Base-by-base conservation (phyloP, 1,140 invertebrate species). In the Glossosoma conforme region DNA sequence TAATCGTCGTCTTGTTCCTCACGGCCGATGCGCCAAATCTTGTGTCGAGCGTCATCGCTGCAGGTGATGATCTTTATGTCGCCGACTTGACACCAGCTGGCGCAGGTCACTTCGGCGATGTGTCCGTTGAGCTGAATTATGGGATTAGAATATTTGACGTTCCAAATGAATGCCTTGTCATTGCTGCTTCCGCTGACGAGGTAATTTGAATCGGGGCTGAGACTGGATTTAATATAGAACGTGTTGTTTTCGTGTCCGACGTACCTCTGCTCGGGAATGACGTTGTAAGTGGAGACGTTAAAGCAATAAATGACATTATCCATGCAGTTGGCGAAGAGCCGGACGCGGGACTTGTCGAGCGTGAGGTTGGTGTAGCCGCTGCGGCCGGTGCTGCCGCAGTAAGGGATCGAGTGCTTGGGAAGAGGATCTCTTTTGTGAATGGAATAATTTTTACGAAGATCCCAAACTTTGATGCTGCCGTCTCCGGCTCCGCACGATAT, bases 381-480 rank as follows among this genome's bases (percentile, higher is more conserved):
- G 44, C 72, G 75, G 1, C 78, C 81, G 30, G 78, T 82, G 22
- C 77, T 77, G 2, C 86, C 85, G 21, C 76, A 76, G 63, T 89
- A 88, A 1, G 82, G 78, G 49, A 93, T 76, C 2, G 74, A 76
- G 60, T 84, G 75, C 58, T 85, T 84, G 0, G 90, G 81, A 24
- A 84, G 56, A 0, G 89, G 85, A 22, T 84, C 81, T 35, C 78
- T 76, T 61, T 82, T 85, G 51, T 82, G 78, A 8, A 72, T 72
- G 2, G 76, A 80, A 60, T 92, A 91, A 59, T 83, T 88, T 62
- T 90, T 88, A 20, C 91, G 66, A 10, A 92, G 61, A 70, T 94
- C 91, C 91, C 91, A 94, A 2, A 89, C 79, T 68, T 93, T 92
- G 6, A 94, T 86, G 30, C 82, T 70, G 1, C 88, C 89, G 72